Conservation (phyloP, 2,797 vertebrate genomes). For the Phataginus tricuspis region DNA sequence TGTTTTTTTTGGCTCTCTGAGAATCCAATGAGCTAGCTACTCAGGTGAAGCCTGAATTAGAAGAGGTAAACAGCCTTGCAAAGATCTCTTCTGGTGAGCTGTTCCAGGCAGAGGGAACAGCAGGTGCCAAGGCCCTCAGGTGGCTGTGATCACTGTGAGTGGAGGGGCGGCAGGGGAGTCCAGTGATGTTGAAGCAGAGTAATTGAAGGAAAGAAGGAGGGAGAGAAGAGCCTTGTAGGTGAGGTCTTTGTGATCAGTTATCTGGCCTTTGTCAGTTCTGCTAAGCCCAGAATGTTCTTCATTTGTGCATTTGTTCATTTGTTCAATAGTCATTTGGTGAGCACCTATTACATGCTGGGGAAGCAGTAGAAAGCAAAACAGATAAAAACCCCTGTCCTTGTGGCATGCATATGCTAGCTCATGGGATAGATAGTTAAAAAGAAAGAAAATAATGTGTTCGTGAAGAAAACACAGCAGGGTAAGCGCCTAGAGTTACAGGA, state of each 20-base stretch:
- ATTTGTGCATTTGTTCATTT: background rate
- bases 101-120: background rate
- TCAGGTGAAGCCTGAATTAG: background rate
- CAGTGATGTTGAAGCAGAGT: background rate
- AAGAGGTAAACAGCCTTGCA: background rate
- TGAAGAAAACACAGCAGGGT: background rate
- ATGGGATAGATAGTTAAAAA: background rate
- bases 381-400: background rate
- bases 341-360: background rate
- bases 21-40: background rate
- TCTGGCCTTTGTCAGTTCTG: background rate
- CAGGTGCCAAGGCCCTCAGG: background rate
- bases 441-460: background rate
- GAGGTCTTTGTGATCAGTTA: background rate
- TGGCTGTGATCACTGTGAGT: rapidly evolving
- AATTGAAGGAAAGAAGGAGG: background rate
- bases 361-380: background rate
- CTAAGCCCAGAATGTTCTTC: background rate
- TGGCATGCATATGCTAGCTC: background rate
- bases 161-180: background rate
- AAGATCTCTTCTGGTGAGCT: background rate
- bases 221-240: background rate
- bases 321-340: background rate
- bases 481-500: background rate
- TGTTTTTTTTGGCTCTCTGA: background rate